These are phyloP conservation scores for Kryptopterus vitreolus DNA, from an alignment of 2,797 vertebrate genomes.

Conservation along the genomic window DNA sequence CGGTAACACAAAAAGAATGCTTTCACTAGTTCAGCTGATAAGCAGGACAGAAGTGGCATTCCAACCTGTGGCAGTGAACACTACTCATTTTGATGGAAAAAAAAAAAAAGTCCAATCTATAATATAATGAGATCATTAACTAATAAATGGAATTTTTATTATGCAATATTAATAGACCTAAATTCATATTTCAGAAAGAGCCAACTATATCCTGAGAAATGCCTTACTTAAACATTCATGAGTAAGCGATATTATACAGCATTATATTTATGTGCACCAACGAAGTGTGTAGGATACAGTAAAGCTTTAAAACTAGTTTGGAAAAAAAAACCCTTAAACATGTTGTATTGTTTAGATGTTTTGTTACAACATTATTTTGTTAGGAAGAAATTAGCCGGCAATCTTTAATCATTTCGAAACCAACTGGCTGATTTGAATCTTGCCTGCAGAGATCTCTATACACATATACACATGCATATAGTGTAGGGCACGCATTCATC, in stretches of 20 bases:
- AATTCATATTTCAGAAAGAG: background rate
- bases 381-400: background rate
- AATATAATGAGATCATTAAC: background rate
- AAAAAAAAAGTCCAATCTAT: background rate
- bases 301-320: background rate
- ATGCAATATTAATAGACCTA: background rate
- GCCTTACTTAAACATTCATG: background rate
- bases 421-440: background rate
- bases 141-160: background rate
- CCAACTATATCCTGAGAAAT: conserved; percentile 1
- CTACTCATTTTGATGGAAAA: background rate
- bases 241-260: background rate
- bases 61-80: background rate
- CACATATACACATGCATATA: background rate
- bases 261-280: conserved; percentile 11
- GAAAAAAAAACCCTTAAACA: background rate
- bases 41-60: background rate
- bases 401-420: background rate
- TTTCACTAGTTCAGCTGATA: background rate
- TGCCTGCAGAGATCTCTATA: conserved; percentile 42
- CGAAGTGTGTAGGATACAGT: background rate
- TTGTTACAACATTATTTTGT: background rate
- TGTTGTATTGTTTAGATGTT: background rate
- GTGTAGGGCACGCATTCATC: conserved; percentile 49
- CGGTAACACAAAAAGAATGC: background rate